Conservation (phyloP, 2,888 invertebrate species). For the Lasioglossum figueresi region DNA sequence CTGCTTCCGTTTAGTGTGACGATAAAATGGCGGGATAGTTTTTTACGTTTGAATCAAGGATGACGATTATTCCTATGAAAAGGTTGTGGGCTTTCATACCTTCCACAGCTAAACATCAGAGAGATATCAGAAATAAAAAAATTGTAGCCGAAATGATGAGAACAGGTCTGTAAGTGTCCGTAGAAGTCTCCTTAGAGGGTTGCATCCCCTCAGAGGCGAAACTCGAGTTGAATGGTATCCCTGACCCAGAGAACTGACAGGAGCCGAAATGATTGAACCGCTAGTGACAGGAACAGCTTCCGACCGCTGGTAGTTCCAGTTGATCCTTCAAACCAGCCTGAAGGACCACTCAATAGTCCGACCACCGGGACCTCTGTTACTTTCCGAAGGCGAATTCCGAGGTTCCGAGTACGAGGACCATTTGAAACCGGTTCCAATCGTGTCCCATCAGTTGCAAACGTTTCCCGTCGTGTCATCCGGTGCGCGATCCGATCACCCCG, state of each 20-base stretch:
- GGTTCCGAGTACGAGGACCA: background rate
- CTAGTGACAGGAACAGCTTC: background rate
- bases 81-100: no score
- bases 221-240: background rate
- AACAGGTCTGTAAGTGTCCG: background rate
- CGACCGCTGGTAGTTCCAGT: background rate
- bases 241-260: background rate
- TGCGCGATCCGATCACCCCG: constrained; percentile 21
- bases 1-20: no score
- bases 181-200: background rate
- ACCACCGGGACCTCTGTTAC: background rate
- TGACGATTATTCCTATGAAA: no score
- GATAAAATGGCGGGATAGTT: no score
- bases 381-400: background rate
- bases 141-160: no score
- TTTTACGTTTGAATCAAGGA: no score
- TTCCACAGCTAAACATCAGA: no score
- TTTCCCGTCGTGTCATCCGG: constrained; percentile 25
- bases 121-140: no score
- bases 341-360: background rate
- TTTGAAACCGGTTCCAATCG: constrained; percentile 18
- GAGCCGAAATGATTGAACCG: background rate
- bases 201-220: background rate
- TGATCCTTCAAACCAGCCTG: background rate
- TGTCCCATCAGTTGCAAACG: constrained; percentile 25